phyloP scores from a whole-genome alignment of 2,888 invertebrate species.

The Drosophila multiciliata region DNA sequence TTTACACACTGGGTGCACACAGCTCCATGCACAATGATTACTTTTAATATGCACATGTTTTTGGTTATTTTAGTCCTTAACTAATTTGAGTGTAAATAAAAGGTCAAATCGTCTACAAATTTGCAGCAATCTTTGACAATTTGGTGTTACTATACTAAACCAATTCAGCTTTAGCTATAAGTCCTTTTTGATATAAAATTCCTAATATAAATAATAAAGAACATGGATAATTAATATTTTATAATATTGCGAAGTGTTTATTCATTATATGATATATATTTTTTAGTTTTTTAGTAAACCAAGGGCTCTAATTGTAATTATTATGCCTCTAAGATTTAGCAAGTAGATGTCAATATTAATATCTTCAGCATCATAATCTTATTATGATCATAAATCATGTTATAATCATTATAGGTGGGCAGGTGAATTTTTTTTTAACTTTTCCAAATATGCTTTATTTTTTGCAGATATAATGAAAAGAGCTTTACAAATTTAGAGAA shows the following conservation, averaged over 20 bases:
- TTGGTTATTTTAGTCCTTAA: slow-evolving; percentile 71
- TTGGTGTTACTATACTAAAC: slow-evolving; percentile 6
- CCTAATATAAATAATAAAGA: background rate
- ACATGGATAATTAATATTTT: background rate
- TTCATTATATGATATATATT: background rate
- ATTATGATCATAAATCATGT: background rate
- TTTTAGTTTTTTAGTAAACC: background rate
- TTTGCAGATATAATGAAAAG: background rate
- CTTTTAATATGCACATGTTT: slow-evolving; percentile 13
- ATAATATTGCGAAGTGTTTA: background rate
- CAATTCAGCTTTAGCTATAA: slow-evolving; percentile 23
- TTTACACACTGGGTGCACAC: background rate
- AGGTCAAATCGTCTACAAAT: slow-evolving; percentile 87
- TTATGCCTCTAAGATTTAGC: background rate
- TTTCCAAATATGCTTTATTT: background rate
- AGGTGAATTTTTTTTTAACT: too few relatives aligned
- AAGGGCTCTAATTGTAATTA: background rate
- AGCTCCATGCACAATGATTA: background rate
- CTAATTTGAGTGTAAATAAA: slow-evolving; percentile 84
- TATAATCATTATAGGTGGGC: background rate
- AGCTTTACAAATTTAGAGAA: background rate
- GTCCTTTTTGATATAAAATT: background rate
- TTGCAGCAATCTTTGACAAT: slow-evolving; percentile 20
- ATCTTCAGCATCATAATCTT: background rate
- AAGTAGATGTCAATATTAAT: background rate